Percentiles rank a stretch among this genome's conserved stretches.
phyloP scores from a whole-genome alignment of 2,797 vertebrate species.

The Lepilemur septentrionalis region DNA sequence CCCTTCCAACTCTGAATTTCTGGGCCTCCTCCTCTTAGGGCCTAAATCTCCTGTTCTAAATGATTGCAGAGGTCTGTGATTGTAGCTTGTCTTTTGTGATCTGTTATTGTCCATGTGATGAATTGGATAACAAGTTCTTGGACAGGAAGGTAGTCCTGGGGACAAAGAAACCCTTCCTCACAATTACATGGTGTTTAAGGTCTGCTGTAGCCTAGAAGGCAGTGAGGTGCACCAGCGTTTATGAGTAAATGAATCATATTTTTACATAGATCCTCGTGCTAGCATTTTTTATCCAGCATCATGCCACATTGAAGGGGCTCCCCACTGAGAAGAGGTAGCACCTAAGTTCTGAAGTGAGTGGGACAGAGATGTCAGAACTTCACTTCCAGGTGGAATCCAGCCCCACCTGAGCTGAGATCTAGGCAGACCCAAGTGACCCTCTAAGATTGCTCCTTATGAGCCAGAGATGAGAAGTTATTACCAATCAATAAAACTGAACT shows the following conservation, averaged over 20 bases:
- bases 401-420: background rate
- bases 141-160: background rate
- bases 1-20: background rate
- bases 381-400: background rate
- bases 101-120: background rate
- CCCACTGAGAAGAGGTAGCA: background rate
- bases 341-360: background rate
- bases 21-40: background rate
- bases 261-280: background rate
- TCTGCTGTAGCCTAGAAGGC: background rate
- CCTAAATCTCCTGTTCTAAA: background rate
- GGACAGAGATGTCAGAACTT: background rate
- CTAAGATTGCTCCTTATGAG: constrained; percentile 38
- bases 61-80: background rate
- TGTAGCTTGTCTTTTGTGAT: background rate
- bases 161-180: background rate
- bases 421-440: background rate
- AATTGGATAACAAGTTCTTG: background rate
- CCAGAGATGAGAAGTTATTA: background rate
- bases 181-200: background rate
- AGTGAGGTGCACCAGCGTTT: background rate
- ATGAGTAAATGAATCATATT: background rate
- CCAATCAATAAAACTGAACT: constrained; percentile 24
- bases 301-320: background rate
- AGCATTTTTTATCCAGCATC: background rate